Conservation (phyloP, 2,888 invertebrate species). For the Rhaphigaster nebulosa region DNA sequence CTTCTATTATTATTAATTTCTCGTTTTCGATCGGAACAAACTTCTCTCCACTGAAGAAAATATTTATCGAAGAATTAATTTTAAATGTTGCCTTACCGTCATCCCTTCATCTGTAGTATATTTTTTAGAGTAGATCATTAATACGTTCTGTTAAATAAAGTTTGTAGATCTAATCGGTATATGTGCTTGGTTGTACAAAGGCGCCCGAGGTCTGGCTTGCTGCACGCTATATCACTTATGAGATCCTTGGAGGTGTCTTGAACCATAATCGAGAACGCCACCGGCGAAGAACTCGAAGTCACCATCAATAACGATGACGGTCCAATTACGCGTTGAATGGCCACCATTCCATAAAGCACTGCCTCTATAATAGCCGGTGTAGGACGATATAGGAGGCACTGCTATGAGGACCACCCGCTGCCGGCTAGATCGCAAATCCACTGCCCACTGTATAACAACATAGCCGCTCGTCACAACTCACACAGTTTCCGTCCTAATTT, state of each 20-base stretch:
- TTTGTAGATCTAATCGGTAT: background rate
- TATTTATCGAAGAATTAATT: no score
- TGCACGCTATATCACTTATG: background rate
- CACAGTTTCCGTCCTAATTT: conserved; percentile 34
- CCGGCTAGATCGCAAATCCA: conserved; percentile 47
- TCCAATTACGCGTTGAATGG: conserved; percentile 37
- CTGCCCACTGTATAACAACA: conserved; percentile 35
- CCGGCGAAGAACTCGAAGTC: conserved; percentile 11
- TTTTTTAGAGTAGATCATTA: no score
- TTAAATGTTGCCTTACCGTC: no score
- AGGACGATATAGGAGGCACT: conserved; percentile 23
- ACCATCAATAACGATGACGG: conserved; percentile 17
- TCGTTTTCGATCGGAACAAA: no score
- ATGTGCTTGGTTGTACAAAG: background rate
- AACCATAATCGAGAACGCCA: conserved; percentile 32
- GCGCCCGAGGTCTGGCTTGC: background rate
- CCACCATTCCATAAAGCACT: conserved; percentile 34
- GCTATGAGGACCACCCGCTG: conserved; percentile 40
- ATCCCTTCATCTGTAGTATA: no score
- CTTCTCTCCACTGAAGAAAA: no score
- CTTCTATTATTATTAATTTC: no score
- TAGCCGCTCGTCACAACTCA: conserved; percentile 30
- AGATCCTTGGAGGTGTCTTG: background rate
- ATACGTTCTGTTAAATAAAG: no score
- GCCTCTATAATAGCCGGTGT: conserved; percentile 24